Percentiles rank a stretch among this genome's conserved stretches.
phyloP scores from a whole-genome alignment of 1,140 invertebrate genomes.

The Brachionus angularis region DNA sequence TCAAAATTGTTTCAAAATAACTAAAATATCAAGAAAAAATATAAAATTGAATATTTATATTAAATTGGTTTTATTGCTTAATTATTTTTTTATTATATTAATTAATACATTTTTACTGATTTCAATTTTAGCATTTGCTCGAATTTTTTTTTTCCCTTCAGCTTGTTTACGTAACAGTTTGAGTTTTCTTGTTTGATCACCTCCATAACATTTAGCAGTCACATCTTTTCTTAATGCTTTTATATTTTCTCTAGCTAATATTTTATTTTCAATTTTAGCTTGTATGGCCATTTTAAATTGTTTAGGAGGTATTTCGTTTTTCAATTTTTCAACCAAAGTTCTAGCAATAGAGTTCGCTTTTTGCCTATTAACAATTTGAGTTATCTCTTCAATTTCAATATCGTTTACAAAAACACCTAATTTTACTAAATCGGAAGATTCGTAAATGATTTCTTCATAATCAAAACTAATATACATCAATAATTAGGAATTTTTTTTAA shows the following conservation, averaged over 20 bases:
- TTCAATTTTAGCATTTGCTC: conserved; percentile 77
- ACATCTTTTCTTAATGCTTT: conserved; percentile 86
- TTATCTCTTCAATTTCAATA: conserved; percentile 75
- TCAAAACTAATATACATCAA: conserved; percentile 77
- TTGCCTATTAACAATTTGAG: conserved; percentile 71
- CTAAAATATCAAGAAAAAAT: no score
- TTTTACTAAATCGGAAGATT: conserved; percentile 69
- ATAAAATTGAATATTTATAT: no score
- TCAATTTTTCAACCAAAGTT: conserved; percentile 71
- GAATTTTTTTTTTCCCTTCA: conserved; percentile 87
- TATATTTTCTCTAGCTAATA: conserved; percentile 79
- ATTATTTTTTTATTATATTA: conserved; percentile 34
- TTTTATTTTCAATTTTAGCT: conserved; percentile 72
- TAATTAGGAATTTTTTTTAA: not conserved
- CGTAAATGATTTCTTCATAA: conserved; percentile 84
- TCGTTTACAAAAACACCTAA: conserved; percentile 77
- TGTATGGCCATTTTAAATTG: conserved; percentile 80
- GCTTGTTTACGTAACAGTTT: conserved; percentile 83
- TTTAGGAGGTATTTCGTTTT: conserved; percentile 81
- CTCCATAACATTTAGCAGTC: conserved; percentile 87
- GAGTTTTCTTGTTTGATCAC: conserved; percentile 79
- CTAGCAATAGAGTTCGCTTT: conserved; percentile 68
- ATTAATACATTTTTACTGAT: conserved; percentile 41
- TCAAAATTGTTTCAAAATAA: no score
- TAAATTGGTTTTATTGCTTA: no score